phyloP scores from a whole-genome alignment of 2,797 vertebrate genomes.

The Gymnoscopelus microlampas region DNA sequence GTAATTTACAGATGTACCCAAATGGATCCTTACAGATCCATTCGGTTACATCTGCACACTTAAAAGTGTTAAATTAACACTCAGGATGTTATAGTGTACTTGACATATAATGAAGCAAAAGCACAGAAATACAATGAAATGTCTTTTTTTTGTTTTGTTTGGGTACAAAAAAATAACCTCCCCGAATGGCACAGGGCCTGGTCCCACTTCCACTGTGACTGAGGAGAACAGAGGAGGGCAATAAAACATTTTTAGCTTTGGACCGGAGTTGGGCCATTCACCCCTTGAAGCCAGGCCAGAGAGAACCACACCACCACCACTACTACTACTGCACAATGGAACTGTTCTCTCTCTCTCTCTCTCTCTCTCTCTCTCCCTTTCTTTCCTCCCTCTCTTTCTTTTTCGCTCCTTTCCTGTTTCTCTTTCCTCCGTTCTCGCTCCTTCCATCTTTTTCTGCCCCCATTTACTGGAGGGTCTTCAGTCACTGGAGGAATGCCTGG shows the following conservation, averaged over 20 bases:
- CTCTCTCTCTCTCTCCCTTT: constrained; percentile 31
- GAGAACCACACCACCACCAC: constrained; percentile 62
- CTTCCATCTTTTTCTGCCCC: constrained; percentile 45
- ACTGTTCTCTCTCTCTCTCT: constrained; percentile 20
- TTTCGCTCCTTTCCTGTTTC: constrained; percentile 16
- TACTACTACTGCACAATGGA: constrained; percentile 40
- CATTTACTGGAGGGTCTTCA: constrained; percentile 56
- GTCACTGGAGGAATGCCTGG: constrained; percentile 72
- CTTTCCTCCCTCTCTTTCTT: constrained; percentile 7
- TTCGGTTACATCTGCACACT: too few species aligned
- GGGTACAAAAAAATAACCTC: background rate
- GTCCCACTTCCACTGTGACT: constrained; percentile 27
- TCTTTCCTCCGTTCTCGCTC: constrained; percentile 5
- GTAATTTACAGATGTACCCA: too few species aligned
- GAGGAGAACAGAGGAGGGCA: constrained; percentile 37
- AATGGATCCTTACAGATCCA: too few species aligned
- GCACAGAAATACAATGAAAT: too few species aligned
- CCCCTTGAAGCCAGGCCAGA: constrained; percentile 57
- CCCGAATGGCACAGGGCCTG: constrained; percentile 24
- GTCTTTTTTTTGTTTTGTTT: too few species aligned
- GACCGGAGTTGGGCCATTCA: constrained; percentile 61
- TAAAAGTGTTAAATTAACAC: too few species aligned
- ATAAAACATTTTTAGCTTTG: constrained; percentile 77
- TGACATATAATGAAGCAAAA: too few species aligned
- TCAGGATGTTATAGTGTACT: too few species aligned